Percentiles rank a stretch among this genome's conserved stretches.
phyloP scores from a whole-genome alignment of 2,888 invertebrate genomes.

The Podabrus alpinus region DNA sequence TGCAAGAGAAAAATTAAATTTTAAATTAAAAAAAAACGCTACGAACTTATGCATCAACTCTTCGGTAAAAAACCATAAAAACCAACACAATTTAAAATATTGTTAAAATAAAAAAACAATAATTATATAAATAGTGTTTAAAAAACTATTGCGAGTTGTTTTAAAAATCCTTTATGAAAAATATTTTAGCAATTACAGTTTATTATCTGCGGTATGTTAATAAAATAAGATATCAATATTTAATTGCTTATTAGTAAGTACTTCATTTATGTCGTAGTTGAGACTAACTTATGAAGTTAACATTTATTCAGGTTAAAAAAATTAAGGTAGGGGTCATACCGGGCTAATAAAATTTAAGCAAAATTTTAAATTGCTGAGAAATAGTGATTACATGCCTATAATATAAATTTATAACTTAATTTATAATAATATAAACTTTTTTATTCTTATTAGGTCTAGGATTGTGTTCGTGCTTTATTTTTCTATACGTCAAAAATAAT shows the following conservation, averaged over 20 bases:
- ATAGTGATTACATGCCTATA: neutral
- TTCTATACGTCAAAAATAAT: no score
- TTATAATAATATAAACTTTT: no score
- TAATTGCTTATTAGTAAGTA: neutral
- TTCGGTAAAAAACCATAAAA: no score
- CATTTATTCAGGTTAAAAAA: neutral
- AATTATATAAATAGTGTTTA: neutral
- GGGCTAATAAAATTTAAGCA: neutral
- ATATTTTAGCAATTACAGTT: neutral
- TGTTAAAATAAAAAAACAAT: neutral
- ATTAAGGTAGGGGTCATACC: neutral
- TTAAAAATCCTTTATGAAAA: neutral
- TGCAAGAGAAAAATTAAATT: no score
- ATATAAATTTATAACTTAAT: no score
- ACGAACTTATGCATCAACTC: no score
- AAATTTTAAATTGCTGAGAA: neutral
- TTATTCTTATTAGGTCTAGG: neutral
- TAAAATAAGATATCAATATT: neutral
- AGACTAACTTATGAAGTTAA: neutral
- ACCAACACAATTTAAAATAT: neutral
- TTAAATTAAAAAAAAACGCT: no score
- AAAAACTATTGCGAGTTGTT: neutral
- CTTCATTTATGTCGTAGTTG: neutral
- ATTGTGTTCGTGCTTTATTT: neutral
- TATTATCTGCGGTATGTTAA: neutral